Evolutionary conservation across 2,888 invertebrate species (phyloP).

Genomic region (Drosophila kanekoi): DNA sequence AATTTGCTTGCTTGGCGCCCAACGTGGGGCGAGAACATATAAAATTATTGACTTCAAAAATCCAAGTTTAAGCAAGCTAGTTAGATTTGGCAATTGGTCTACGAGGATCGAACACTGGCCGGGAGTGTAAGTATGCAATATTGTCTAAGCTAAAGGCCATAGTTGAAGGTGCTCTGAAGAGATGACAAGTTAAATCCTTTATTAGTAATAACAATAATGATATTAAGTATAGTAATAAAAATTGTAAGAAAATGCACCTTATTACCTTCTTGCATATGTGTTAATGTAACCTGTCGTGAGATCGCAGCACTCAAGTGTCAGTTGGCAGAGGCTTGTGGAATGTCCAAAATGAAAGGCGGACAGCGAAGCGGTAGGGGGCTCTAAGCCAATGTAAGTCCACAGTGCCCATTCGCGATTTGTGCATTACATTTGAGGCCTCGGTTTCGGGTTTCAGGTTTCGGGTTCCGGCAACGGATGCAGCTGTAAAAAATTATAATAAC

Average conservation of each 20-base stretch:
- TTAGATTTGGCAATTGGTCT: no score
- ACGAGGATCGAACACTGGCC: no score
- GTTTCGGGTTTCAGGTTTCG: slow-evolving; percentile 24
- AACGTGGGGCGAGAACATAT: no score
- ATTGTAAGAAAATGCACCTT: not conserved
- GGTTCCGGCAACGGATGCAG: slow-evolving; percentile 17
- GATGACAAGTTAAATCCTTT: no score
- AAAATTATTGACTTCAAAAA: no score
- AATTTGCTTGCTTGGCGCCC: no score
- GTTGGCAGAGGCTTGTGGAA: not conserved
- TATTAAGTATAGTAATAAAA: no score
- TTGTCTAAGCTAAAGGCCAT: no score
- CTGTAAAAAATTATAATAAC: slow-evolving; percentile 27
- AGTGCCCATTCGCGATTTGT: slow-evolving; percentile 38
- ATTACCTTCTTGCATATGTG: not conserved
- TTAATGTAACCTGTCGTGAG: not conserved
- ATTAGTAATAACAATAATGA: no score
- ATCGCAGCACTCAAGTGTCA: not conserved
- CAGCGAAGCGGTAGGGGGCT: not conserved
- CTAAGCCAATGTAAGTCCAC: slow-evolving; percentile 40
- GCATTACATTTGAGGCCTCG: slow-evolving; percentile 41
- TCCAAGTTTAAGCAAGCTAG: no score
- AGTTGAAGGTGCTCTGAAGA: no score
- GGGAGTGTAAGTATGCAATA: no score
- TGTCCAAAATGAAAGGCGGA: slow-evolving; percentile 7